phyloP scores from a whole-genome alignment of 2,797 vertebrate species.

The Muscicapa comitata region DNA sequence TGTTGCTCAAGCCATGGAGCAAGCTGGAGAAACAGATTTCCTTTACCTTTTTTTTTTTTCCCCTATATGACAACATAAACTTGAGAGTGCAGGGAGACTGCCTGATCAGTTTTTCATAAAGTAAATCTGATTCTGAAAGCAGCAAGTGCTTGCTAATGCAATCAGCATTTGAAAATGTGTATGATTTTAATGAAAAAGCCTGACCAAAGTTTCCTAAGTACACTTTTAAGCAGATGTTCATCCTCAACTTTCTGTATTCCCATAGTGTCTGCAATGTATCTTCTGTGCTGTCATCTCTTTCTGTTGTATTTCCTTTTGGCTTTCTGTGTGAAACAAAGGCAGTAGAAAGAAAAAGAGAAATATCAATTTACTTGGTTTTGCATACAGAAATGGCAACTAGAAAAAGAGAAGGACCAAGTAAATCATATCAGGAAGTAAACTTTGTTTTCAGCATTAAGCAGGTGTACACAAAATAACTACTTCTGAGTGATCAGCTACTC shows the following conservation, averaged over 20 bases:
- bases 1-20: neutral
- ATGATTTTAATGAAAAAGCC: conserved; percentile 1
- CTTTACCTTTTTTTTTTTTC: neutral
- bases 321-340: neutral
- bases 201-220: conserved; percentile 6
- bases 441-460: neutral
- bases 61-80: neutral
- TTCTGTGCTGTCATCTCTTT: neutral
- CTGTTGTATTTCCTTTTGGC: neutral
- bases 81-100: neutral
- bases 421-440: neutral
- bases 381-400: neutral
- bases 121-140: conserved; percentile 19
- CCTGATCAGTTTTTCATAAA: neutral
- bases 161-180: conserved; percentile 31
- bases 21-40: neutral
- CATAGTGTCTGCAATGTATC: neutral
- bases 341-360: neutral
- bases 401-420: neutral
- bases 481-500: neutral
- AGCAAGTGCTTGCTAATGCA: conserved; percentile 9
- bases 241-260: neutral
- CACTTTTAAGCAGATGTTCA: neutral
- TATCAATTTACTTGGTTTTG: neutral
- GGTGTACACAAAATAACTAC: neutral